A percentile compares a stretch with the other conserved stretches of the same genome.
Conservation (phyloP, 2,888 invertebrate genomes). For the Noctua fimbriata region DNA sequence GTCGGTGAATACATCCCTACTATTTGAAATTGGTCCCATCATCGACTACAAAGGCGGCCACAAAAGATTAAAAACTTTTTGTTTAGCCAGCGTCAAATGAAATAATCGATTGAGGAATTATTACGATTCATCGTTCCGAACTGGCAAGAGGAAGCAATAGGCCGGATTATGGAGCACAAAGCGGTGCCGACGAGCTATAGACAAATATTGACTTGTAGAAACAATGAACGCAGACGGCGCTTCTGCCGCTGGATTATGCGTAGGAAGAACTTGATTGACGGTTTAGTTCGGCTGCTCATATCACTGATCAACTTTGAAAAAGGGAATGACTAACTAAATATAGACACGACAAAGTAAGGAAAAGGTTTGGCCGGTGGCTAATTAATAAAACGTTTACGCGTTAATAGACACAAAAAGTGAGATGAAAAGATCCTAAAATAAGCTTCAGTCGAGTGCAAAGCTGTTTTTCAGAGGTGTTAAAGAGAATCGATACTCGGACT, state of each 20-base stretch:
- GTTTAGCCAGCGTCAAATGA: constrained; percentile 81
- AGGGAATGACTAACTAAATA: constrained; percentile 56
- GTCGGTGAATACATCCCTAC: constrained; percentile 49
- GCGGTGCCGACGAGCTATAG: constrained; percentile 83
- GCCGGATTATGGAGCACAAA: constrained; percentile 86
- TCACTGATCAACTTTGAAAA: constrained; percentile 41
- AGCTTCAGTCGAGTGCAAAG: constrained; percentile 87
- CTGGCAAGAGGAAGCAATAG: constrained; percentile 84
- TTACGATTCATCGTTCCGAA: constrained; percentile 88
- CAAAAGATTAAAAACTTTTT: constrained; percentile 84
- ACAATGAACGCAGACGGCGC: constrained; percentile 80
- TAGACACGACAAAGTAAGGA: constrained; percentile 62
- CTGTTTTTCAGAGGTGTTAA: constrained; percentile 89
- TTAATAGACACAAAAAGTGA: constrained; percentile 84
- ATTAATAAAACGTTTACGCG: constrained; percentile 80
- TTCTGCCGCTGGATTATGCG: constrained; percentile 75
- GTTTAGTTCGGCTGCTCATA: constrained; percentile 69
- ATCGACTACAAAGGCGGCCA: constrained; percentile 78
- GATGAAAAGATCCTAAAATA: constrained; percentile 90
- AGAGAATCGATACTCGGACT: constrained; percentile 86
- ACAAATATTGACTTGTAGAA: constrained; percentile 90
- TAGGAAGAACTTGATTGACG: constrained; percentile 82
- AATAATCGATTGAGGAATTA: constrained; percentile 88
- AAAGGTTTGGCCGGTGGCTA: constrained; percentile 64
- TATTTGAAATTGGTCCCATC: constrained; percentile 80